Conservation (phyloP, 2,888 invertebrate genomes). For the Vanessa cardui region DNA sequence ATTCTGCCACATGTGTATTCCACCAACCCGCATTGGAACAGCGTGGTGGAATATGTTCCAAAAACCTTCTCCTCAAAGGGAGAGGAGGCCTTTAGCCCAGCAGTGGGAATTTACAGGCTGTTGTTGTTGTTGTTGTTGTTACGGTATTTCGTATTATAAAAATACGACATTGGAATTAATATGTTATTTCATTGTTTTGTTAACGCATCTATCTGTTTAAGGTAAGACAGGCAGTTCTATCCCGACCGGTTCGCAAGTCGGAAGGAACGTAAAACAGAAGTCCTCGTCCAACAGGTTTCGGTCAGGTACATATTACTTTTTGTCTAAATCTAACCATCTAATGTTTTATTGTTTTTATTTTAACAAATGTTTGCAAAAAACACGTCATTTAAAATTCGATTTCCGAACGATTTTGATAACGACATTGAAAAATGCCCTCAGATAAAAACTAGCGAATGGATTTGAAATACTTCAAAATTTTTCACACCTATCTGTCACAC, state of each 20-base stretch:
- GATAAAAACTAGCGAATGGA: constrained; percentile 10
- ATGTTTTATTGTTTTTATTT: neutral
- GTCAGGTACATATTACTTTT: neutral
- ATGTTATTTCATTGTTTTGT: constrained; percentile 10
- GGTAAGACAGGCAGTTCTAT: constrained; percentile 14
- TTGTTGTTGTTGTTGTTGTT: too few species aligned
- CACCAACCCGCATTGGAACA: too few species aligned
- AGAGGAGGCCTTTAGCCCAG: too few species aligned
- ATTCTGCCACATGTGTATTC: too few species aligned
- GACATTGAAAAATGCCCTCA: constrained; percentile 7
- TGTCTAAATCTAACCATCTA: constrained; percentile 2
- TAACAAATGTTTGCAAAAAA: neutral
- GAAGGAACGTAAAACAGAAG: constrained; percentile 12
- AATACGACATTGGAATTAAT: neutral
- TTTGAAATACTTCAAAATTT: constrained; percentile 44
- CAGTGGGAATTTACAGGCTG: too few species aligned
- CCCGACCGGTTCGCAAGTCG: constrained; percentile 4
- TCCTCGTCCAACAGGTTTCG: constrained; percentile 1
- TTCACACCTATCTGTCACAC: constrained; percentile 64
- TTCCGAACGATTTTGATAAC: neutral
- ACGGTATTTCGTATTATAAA: constrained; percentile 7
- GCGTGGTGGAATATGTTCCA: too few species aligned
- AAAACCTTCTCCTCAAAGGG: too few species aligned
- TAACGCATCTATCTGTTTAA: constrained; percentile 7
- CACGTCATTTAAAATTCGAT: neutral